Evolutionary conservation across 2,113 vertebrate species (phyloP), one percentile per base, ranked within the genome.

Genomic region (Addax nasomaculatus): DNA sequence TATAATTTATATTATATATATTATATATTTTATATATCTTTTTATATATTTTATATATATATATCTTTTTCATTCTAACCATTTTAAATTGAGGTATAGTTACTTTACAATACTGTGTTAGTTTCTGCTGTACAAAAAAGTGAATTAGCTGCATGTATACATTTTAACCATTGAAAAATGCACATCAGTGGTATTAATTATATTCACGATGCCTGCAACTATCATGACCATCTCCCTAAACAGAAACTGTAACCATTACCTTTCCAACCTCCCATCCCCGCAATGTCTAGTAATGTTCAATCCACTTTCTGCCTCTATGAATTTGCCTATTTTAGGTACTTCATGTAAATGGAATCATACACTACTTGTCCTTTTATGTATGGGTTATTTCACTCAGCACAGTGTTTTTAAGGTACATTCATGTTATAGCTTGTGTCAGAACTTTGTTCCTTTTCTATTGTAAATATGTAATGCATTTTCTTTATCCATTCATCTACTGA

Each of bases 241-340:
- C 3, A 76, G 51, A 55, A 53, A 36, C 30, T 57, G 9, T 16
- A 43, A 25, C 33, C 33, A 6, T 25, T 14, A 33, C 36, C 19
- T 67, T 23, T 30, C 27, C 64, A 57, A 2, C 21, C 47, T 29
- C 9, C 62, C 4, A 39, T 78, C 14, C 7, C 3, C 0, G 0
- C 7, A 45, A 3, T 29, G 36, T 4, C 1, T 30, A 17, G 67
- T 27, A 45, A 11, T 7, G 58, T 58, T 47, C 27, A 10, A 16
- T 60, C 39, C 43, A 23, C 55, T 83, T 51, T 43, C 53, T 67
- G 36, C 55, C 13, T 27, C 21, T 79, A 25, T 16, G 33, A 25
- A 7, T 47, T 53, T 49, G 27, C 47, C 25, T 78, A 6, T 15
- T 78, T 17, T 53, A 43, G 8, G 19, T 23, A 30, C 2, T 45